Percentiles rank a stretch among this genome's conserved stretches.
Conservation (phyloP, 2,113 vertebrate genomes). For the Ancistrus triradiatus region DNA sequence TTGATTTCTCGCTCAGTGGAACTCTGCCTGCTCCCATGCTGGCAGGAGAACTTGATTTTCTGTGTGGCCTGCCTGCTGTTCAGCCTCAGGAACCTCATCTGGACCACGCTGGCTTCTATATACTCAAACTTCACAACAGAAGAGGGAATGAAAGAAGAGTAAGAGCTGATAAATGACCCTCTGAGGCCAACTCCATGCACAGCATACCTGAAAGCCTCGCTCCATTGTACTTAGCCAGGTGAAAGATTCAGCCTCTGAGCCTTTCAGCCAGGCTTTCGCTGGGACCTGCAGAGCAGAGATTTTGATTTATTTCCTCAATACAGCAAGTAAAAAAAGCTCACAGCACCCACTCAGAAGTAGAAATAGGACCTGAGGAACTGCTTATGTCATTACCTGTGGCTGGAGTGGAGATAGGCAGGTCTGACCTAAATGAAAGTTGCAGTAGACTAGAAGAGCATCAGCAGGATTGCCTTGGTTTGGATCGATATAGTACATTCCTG, state of each 20-base stretch:
- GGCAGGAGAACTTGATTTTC: conserved; percentile 70
- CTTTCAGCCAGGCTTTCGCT: conserved; percentile 72
- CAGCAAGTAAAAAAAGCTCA: background rate
- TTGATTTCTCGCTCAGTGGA: conserved; percentile 58
- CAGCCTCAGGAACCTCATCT: conserved; percentile 77
- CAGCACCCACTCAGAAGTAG: background rate
- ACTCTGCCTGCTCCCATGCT: conserved; percentile 34
- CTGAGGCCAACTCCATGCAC: background rate
- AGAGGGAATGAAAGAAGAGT: background rate
- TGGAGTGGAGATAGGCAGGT: conserved; percentile 70
- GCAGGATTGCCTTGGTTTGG: conserved; percentile 79
- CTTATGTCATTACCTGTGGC: conserved; percentile 64
- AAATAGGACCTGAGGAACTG: background rate
- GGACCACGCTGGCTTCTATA: conserved; percentile 63
- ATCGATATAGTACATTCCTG: conserved; percentile 80
- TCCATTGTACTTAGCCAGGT: conserved; percentile 73
- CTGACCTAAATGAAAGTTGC: conserved; percentile 73
- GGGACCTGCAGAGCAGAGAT: conserved; percentile 57
- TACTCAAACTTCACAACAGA: conserved; percentile 68
- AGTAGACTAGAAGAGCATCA: conserved; percentile 72
- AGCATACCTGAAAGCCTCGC: conserved; percentile 69
- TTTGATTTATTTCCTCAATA: background rate
- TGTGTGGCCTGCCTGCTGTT: conserved; percentile 69
- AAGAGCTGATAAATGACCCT: background rate
- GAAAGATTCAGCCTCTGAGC: conserved; percentile 59